Evolutionary conservation across 2,113 vertebrate genomes (phyloP), one percentile per base, ranked within the genome.

Genomic region (Scomber scombrus): DNA sequence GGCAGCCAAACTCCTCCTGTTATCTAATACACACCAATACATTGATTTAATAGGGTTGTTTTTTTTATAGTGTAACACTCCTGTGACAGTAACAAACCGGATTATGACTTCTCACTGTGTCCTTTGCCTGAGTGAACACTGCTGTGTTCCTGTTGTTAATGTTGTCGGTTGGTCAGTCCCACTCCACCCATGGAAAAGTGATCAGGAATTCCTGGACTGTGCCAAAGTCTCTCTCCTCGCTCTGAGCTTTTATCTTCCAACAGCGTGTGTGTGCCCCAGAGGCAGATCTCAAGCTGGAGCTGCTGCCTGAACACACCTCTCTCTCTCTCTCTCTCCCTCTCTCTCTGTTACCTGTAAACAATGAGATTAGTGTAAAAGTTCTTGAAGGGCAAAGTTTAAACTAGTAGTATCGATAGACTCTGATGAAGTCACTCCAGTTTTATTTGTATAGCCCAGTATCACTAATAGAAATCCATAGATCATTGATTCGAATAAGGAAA

Each of bases 151-250:
- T 76, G 66, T 46, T 75, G 46, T 77, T 69, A 71, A 77, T 71
- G 65, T 63, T 78, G 49, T 64, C 56, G 5, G 68, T 34, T 68
- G 71, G 23, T 14, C 34, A 40, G 78, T 62, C 34, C 77, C 72
- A 31, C 81, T 82, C 90, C 80, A 64, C 88, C 90, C 87, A 81
- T 70, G 72, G 82, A 88, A 87, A 85, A 74, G 80, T 63, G 73
- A 83, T 88, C 55, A 80, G 85, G 67, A 82, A 90, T 88, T 86
- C 71, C 86, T 82, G 71, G 29, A 72, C 51, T 56, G 63, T 60
- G 57, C 65, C 69, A 52, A 26, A 60, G 31, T 49, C 61, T 62
- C 40, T 54, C 13, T 65, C 29, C 23, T 26, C 26, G 63, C 40
- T 71, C 52, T 43, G 0, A 31, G 71, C 14, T 40, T 54, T 85